These are phyloP conservation scores for Amazona finschi DNA, from an alignment of 2,797 vertebrate genomes.

Conservation along the genomic window DNA sequence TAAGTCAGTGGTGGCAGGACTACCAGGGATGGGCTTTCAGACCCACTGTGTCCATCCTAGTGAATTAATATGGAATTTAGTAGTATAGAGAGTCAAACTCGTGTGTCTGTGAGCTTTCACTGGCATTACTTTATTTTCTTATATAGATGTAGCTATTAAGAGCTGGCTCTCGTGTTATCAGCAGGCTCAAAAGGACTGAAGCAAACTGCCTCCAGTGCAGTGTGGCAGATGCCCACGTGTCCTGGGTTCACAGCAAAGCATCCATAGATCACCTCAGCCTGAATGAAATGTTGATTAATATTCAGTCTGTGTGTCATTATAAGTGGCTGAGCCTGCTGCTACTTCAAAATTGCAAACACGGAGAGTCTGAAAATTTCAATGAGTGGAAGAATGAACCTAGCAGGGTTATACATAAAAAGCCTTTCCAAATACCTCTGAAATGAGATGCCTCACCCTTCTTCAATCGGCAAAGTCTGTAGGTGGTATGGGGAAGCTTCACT, in stretches of 20 bases:
- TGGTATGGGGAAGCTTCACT: background rate
- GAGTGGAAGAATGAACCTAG: background rate
- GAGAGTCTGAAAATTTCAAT: background rate
- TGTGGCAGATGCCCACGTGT: background rate
- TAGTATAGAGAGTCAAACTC: background rate
- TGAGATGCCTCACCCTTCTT: background rate
- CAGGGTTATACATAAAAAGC: background rate
- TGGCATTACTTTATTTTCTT: background rate
- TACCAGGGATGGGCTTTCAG: background rate
- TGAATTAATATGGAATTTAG: background rate
- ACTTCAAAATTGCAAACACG: background rate
- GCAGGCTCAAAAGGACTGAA: background rate
- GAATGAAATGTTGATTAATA: background rate
- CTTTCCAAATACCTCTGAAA: background rate
- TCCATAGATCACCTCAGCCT: background rate
- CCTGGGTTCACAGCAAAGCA: background rate
- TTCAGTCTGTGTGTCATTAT: slow-evolving; percentile 5
- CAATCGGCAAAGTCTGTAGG: background rate
- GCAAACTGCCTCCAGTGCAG: background rate
- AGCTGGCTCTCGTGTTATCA: background rate
- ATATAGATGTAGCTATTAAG: background rate
- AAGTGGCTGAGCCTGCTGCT: background rate
- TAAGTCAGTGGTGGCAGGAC: background rate
- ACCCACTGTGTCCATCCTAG: background rate
- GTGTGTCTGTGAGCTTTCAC: background rate